phyloP scores from a whole-genome alignment of 1,140 invertebrate genomes.

The Drosophila seguyi region DNA sequence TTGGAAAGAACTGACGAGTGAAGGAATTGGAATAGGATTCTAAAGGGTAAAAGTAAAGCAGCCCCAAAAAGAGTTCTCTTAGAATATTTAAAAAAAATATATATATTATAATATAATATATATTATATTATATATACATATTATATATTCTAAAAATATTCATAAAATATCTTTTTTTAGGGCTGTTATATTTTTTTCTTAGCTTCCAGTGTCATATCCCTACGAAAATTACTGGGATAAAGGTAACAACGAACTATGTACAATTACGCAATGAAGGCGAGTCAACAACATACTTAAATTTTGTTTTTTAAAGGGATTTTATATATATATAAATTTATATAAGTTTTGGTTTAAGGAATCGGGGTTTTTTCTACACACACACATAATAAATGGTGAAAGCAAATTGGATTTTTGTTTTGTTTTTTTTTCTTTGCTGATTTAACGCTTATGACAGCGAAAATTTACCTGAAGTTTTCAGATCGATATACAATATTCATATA shows the following conservation, averaged over 20 bases:
- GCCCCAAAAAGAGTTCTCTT: too few species aligned
- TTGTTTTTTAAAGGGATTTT: constrained; percentile 2
- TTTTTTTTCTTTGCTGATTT: constrained; percentile 59
- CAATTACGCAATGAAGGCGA: constrained; percentile 35
- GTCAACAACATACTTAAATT: constrained; percentile 31
- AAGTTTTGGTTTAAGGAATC: background rate
- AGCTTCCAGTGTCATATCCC: constrained; percentile 19
- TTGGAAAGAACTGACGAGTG: background rate
- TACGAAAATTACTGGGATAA: background rate
- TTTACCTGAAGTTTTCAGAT: constrained; percentile 70
- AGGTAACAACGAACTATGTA: constrained; percentile 25
- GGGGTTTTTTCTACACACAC: constrained; percentile 38
- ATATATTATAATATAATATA: too few species aligned
- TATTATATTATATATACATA: too few species aligned
- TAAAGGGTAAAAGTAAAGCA: too few species aligned
- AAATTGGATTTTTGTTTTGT: constrained; percentile 37
- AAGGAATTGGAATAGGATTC: background rate
- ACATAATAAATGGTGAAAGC: constrained; percentile 48
- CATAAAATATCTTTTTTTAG: too few species aligned
- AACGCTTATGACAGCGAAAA: constrained; percentile 63
- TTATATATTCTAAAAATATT: too few species aligned
- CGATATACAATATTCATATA: constrained; percentile 25
- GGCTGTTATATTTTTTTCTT: background rate
- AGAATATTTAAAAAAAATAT: background rate
- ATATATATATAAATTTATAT: constrained; percentile 7